These are phyloP conservation scores for Drosophila virilis DNA, from an alignment of 1,140 invertebrate genomes.

Conservation along the genomic window DNA sequence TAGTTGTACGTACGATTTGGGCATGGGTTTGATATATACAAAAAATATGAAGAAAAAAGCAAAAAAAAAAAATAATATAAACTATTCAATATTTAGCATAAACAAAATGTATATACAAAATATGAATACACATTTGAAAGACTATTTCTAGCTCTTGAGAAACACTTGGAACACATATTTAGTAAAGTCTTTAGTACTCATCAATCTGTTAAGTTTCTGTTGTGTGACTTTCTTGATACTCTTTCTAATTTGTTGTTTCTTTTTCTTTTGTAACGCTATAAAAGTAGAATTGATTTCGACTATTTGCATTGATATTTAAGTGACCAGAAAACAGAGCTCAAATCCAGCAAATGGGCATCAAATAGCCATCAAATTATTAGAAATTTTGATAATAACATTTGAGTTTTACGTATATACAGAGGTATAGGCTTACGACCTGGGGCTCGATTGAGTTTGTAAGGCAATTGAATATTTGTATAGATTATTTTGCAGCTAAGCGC, in stretches of 20 bases:
- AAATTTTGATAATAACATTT: constrained; percentile 77
- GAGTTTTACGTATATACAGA: constrained; percentile 51
- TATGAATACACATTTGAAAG: constrained; percentile 27
- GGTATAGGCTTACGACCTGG: constrained; percentile 50
- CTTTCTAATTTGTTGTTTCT: constrained; percentile 33
- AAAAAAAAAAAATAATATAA: constrained; percentile 1
- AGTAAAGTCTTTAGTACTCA: constrained; percentile 12
- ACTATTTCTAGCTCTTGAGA: constrained; percentile 43
- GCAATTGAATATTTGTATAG: constrained; percentile 66
- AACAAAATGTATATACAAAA: constrained; percentile 39
- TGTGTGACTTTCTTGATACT: constrained; percentile 25
- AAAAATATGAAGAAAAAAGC: constrained; percentile 2
- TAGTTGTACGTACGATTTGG: constrained; percentile 49
- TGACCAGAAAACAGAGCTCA: constrained; percentile 23
- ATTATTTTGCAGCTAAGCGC: constrained; percentile 73
- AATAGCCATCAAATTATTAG: constrained; percentile 41
- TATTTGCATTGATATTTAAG: constrained; percentile 10
- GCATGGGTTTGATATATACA: constrained; percentile 49
- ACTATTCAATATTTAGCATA: constrained; percentile 40
- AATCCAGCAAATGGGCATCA: constrained; percentile 17
- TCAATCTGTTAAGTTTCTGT: constrained; percentile 49
- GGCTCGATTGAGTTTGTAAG: constrained; percentile 52
- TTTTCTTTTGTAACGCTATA: constrained; percentile 34
- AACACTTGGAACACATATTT: constrained; percentile 25
- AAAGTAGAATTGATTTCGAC: constrained; percentile 39